Evolutionary conservation across 2,797 vertebrate species (phyloP), one percentile per base, ranked within the genome.

Genomic region (Poliocrania exsul): DNA sequence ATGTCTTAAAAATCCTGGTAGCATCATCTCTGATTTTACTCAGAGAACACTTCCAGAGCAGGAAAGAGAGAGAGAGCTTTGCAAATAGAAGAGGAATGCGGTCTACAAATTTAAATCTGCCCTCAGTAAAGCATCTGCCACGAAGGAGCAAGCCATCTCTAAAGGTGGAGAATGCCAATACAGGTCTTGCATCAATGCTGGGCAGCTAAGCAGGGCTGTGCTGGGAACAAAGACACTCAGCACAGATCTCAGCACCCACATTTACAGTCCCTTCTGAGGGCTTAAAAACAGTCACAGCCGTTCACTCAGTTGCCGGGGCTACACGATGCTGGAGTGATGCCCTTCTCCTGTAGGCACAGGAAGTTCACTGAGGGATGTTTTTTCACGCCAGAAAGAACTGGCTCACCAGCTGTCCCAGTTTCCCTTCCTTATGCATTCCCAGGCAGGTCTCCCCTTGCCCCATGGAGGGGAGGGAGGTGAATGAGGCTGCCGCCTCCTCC

Each of bases 381-480:
- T 64, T 47, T 65, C 87, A 44, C 3, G 7, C 46, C 80, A 91
- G 79, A 69, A 72, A 57, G 84, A 96, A 16, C 46, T 79, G 78
- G 62, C 67, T 81, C 74, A 28, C 18, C 56, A 64, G 84, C 67
- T 7, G 53, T 79, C 74, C 89, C 67, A 77, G 49, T 92, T 96
- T 95, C 56, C 47, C 54, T 90, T 11, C 33, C 16, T 44, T 70
- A 9, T 94, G 96, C 92, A 89, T 40, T 46, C 49, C 66, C 1
- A 0, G 44, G 35, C 62, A 86, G 62, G 42, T 79, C 51, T 72
- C 33, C 19, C 38, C 73, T 51, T 54, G 16, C 57, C 49, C 60
- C 37, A 9, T 0, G 0, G 47, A 65, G 26, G 24, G 33, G 44
- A 46, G 40, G 49, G 69, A 20, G 13, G 11, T 9, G 53, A 57